Base-by-base conservation (phyloP, 2,797 vertebrate genomes). In the Arrhamphus sclerolepis region DNA sequence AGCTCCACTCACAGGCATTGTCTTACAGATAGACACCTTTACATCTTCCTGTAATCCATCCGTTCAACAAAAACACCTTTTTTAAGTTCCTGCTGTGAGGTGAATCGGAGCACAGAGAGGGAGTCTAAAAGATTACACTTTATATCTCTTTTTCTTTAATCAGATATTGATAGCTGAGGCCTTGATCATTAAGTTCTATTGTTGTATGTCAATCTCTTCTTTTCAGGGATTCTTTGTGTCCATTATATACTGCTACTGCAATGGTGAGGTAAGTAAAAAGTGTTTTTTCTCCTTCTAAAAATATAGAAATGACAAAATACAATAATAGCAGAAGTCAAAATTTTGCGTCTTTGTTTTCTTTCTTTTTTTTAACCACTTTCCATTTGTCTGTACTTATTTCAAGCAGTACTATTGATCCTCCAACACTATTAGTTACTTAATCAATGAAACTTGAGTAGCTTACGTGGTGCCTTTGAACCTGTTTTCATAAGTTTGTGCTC, bases 211-310 rank as follows among this genome's bases (percentile, higher is more conserved):
- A 2, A 34, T 72, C 44, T 85, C 20, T 53, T 78, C 24, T 62
- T 66, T 77, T 75, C 84, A 97, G 95, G 95, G 95, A 16, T 96
- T 97, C 82, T 96, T 97, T 75, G 95, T 97, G 70, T 95, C 95
- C 44, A 92, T 97, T 57, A 94, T 97, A 68, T 97, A 96, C 63
- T 97, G 95, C 77, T 97, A 91, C 87, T 96, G 95, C 87, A 96
- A 96, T 3, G 95, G 94, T 58, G 95, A 97, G 93, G 95, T 96
- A 80, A 92, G 94, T 88, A 2, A 1, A 47, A 38, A 0, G 0
- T 19, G 10, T 24, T 50, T 54, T 47, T 24, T 13, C 13, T 6
- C 11, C 31, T 34, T 34, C 13, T n/a, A n/a, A 42, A 56, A 46
- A 19, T 7, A 13, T 1, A 50, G 13, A 22, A 0, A 21, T 47